Conservation (phyloP, 2,797 vertebrate species). For the Sebastes dallii region DNA sequence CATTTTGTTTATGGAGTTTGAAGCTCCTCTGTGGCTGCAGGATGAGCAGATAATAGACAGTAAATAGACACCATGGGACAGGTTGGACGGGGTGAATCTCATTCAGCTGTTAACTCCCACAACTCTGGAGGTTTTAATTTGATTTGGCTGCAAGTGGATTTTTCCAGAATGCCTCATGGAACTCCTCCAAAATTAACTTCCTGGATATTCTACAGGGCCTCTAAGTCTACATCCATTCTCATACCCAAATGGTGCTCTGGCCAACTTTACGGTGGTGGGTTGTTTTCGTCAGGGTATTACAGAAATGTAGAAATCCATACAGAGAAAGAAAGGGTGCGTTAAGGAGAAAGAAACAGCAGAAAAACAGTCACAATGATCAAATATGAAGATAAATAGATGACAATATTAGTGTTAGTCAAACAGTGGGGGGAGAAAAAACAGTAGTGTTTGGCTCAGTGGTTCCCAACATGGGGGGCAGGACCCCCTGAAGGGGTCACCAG, state of each 20-base stretch:
- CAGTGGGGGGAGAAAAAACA: not conserved
- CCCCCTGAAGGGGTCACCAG: not conserved
- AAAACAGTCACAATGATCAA: not conserved
- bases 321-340: not conserved
- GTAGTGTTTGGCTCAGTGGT: not conserved
- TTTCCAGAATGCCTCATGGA: constrained; percentile 70
- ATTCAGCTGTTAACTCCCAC: constrained; percentile 56
- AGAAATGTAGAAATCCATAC: not conserved
- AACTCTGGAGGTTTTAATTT: constrained; percentile 58
- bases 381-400: not conserved
- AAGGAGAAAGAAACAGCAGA: not conserved
- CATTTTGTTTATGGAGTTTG: not conserved
- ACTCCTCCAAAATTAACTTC: constrained; percentile 75
- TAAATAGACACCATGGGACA: constrained; percentile 24
- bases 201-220: constrained; percentile 69
- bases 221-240: constrained; percentile 54
- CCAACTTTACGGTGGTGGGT: constrained; percentile 11
- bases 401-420: not conserved
- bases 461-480: not conserved
- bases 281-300: constrained; percentile 23
- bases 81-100: constrained; percentile 42
- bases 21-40: not conserved
- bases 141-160: constrained; percentile 53
- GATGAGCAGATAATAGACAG: constrained; percentile 34
- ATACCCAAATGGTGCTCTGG: constrained; percentile 14